A percentile compares a stretch with the other conserved stretches of the same genome.
These are phyloP conservation scores for Phyllotis vaccarum DNA, from an alignment of 2,797 vertebrate genomes.

Conservation along the genomic window DNA sequence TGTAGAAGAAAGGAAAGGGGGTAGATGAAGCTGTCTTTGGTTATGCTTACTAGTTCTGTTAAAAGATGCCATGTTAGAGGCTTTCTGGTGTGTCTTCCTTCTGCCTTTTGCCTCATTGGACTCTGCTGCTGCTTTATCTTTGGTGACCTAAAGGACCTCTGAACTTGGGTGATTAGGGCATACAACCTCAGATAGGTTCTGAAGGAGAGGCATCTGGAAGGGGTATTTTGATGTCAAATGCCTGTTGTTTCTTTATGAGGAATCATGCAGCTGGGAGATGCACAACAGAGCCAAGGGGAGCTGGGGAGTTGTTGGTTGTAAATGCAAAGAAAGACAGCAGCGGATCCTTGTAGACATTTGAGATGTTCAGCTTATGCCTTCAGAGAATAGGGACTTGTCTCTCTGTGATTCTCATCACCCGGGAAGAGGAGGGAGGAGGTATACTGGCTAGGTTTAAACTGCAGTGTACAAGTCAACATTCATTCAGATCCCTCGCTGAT, in stretches of 20 bases:
- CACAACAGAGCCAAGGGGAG: background rate
- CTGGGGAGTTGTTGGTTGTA: constrained; percentile 64
- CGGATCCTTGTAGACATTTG: background rate
- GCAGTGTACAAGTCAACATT: background rate
- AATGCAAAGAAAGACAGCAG: constrained; percentile 19
- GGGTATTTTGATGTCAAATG: constrained; percentile 24
- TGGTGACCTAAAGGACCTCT: background rate
- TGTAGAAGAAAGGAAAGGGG: background rate
- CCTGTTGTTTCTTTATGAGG: background rate
- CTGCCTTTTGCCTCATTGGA: background rate
- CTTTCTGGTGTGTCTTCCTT: background rate
- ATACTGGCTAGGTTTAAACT: background rate
- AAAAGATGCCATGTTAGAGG: background rate
- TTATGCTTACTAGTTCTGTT: background rate
- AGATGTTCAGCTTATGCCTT: background rate
- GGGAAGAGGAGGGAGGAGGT: background rate
- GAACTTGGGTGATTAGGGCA: background rate
- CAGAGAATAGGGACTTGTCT: constrained; percentile 39
- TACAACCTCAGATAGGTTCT: background rate
- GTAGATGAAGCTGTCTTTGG: background rate
- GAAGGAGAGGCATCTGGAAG: background rate
- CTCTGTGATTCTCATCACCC: background rate
- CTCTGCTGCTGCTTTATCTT: background rate
- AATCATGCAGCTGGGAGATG: constrained; percentile 31
- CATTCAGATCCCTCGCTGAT: background rate